These are phyloP conservation scores for Pterophyllum scalare DNA, from an alignment of 2,113 vertebrate species.

Conservation along the genomic window DNA sequence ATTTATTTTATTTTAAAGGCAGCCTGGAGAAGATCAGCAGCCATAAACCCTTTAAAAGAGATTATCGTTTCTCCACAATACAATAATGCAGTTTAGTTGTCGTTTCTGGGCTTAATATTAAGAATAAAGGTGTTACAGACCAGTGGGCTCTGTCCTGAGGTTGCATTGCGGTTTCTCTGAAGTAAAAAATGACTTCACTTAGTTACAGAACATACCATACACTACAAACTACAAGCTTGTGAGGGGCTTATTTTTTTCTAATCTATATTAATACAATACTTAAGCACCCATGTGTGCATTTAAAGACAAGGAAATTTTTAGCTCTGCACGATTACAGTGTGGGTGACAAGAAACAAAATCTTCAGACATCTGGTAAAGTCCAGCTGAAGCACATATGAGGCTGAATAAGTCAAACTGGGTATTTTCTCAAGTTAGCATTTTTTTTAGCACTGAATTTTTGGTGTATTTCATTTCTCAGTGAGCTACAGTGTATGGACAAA, in stretches of 20 bases:
- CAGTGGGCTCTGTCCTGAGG: slow-evolving; percentile 5
- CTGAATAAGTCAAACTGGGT: neutral
- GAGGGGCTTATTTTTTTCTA: neutral
- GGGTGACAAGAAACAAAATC: neutral
- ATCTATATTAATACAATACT: neutral
- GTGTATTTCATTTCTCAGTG: neutral
- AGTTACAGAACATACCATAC: neutral
- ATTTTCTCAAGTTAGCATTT: neutral
- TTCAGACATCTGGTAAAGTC: neutral
- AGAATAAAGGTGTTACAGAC: slow-evolving; percentile 7
- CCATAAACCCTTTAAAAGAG: slow-evolving; percentile 3
- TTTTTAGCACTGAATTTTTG: neutral
- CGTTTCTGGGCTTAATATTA: slow-evolving; percentile 6
- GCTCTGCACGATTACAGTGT: neutral
- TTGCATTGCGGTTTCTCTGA: slow-evolving; percentile 1
- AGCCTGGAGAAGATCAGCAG: neutral
- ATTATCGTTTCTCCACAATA: neutral
- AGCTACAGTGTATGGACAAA: neutral
- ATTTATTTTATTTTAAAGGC: neutral
- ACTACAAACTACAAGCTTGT: neutral
- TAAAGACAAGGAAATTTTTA: neutral
- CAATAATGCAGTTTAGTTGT: neutral
- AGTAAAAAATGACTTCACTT: slow-evolving; percentile 4
- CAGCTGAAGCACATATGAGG: neutral
- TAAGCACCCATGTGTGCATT: slow-evolving; percentile 4